These are phyloP conservation scores for Dasysyrphus tricinctus DNA, from an alignment of 2,888 invertebrate genomes.

Conservation along the genomic window DNA sequence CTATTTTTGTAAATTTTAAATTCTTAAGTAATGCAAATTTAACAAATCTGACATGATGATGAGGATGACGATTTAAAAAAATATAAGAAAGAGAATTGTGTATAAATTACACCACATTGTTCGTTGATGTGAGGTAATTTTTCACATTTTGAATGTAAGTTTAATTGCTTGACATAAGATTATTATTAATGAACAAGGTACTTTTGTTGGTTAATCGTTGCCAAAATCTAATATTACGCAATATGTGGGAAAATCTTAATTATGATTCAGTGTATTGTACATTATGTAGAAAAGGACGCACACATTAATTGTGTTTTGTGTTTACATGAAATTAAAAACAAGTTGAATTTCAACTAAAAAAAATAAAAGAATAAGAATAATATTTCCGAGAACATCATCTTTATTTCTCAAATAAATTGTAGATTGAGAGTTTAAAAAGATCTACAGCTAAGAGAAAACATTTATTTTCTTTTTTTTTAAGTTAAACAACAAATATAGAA, in stretches of 20 bases:
- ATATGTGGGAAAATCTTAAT: constrained; percentile 27
- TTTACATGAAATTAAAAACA: background rate
- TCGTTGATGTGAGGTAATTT: constrained; percentile 37
- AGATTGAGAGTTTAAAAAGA: too few relatives aligned
- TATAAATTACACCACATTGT: constrained; percentile 52
- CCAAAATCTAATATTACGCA: constrained; percentile 45
- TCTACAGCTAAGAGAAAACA: too few relatives aligned
- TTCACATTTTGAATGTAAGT: constrained; percentile 2
- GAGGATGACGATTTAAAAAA: background rate
- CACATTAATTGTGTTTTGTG: background rate
- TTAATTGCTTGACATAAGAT: constrained; percentile 44
- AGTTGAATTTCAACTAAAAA: background rate
- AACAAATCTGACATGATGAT: background rate
- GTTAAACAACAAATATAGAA: too few relatives aligned
- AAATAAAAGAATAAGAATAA: background rate
- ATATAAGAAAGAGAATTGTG: background rate
- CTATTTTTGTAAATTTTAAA: constrained; percentile 45
- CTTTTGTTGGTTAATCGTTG: constrained; percentile 31
- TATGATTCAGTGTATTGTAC: constrained; percentile 1
- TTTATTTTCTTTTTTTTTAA: too few relatives aligned
- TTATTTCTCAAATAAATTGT: too few relatives aligned
- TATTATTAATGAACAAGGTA: constrained; percentile 45
- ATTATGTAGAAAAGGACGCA: background rate
- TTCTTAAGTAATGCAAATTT: constrained; percentile 1
- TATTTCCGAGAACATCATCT: too few relatives aligned